Percentiles rank a stretch among this genome's conserved stretches.
Evolutionary conservation across 2,888 invertebrate species (phyloP).

Genomic region (Bugula neritina): DNA sequence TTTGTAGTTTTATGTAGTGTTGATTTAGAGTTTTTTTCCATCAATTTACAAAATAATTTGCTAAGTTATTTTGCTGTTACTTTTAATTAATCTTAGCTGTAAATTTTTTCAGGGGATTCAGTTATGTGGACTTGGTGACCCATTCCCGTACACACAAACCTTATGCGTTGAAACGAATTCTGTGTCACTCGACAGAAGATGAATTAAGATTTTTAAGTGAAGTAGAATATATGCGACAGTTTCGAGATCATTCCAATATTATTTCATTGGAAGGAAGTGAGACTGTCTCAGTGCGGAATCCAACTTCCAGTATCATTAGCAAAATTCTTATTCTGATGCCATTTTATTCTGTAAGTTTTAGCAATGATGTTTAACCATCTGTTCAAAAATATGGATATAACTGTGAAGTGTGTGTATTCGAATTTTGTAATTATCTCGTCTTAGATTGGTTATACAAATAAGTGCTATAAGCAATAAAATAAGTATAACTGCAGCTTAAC

Average conservation of each 20-base stretch:
- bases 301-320: slow-evolving; percentile 57
- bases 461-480: too few species aligned
- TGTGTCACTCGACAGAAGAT: slow-evolving; percentile 73
- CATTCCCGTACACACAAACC: slow-evolving; percentile 62
- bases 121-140: slow-evolving; percentile 71
- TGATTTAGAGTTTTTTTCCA: too few species aligned
- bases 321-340: slow-evolving; percentile 70
- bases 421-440: too few species aligned
- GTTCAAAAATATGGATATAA: too few species aligned
- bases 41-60: not conserved
- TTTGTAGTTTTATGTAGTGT: too few species aligned
- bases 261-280: slow-evolving; percentile 67
- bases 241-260: slow-evolving; percentile 66
- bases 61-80: not conserved
- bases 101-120: slow-evolving; percentile 66
- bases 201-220: slow-evolving; percentile 66
- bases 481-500: too few species aligned
- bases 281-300: slow-evolving; percentile 53
- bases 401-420: too few species aligned
- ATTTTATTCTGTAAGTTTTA: slow-evolving; percentile 58
- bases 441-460: too few species aligned
- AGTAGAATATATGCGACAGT: slow-evolving; percentile 66
- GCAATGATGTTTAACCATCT: too few species aligned
- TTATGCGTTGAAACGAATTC: slow-evolving; percentile 73
- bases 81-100: not conserved